A percentile compares a stretch with the other conserved stretches of the same genome.
Conservation (phyloP, 2,888 invertebrate species). For the Cenopis cana region DNA sequence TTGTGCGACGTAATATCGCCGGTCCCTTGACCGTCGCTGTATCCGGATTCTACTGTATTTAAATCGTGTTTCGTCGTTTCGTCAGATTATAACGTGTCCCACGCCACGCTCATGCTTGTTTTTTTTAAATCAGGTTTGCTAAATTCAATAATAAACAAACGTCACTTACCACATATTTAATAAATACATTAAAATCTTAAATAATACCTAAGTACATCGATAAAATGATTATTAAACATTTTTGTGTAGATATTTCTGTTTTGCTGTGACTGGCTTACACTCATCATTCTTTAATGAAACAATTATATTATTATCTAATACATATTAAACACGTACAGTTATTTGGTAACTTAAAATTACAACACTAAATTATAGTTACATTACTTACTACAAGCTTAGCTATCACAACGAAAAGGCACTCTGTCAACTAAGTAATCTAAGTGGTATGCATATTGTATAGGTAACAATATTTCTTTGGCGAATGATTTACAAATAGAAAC, state of each 20-base stretch:
- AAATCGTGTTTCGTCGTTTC: too few species aligned
- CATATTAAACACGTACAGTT: constrained; percentile 23
- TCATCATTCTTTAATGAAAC: constrained; percentile 34
- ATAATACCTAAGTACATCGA: constrained; percentile 32
- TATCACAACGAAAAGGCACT: constrained; percentile 47
- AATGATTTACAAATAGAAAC: background rate
- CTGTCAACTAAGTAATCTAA: constrained; percentile 4
- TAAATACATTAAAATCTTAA: constrained; percentile 37
- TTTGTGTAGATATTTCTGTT: constrained; percentile 33
- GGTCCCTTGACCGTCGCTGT: too few species aligned
- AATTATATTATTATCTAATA: constrained; percentile 27
- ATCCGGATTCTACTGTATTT: too few species aligned
- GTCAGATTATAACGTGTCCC: background rate
- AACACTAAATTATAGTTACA: constrained; percentile 18
- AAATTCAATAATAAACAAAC: background rate
- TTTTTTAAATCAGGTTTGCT: background rate
- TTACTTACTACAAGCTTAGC: constrained; percentile 40
- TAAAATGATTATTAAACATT: constrained; percentile 13
- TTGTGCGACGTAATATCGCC: too few species aligned
- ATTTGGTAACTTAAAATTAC: constrained; percentile 42
- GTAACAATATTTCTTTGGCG: constrained; percentile 15
- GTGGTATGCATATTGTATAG: background rate
- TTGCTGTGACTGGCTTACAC: constrained; percentile 49
- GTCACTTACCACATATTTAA: constrained; percentile 40
- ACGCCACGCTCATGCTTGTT: background rate